Percentiles rank a stretch among this genome's conserved stretches.
Evolutionary conservation across 2,888 invertebrate species (phyloP).

Genomic region (Molorchus minor): DNA sequence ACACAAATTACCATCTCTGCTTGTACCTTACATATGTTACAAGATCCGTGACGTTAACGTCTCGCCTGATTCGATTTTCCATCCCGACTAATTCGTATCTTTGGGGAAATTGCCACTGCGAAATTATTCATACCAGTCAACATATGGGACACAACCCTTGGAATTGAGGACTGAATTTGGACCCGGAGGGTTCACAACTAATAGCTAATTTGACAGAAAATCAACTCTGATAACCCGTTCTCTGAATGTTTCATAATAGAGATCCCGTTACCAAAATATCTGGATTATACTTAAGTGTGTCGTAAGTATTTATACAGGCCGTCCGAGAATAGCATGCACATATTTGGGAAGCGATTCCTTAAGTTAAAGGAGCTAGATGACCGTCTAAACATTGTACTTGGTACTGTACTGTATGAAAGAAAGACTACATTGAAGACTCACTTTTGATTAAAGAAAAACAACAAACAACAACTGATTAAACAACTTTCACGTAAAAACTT

Average conservation of each 20-base stretch:
- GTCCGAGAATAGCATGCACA: neutral
- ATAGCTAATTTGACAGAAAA: constrained; percentile 4
- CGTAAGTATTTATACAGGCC: neutral
- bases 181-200: constrained; percentile 9
- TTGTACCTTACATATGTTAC: neutral
- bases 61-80: neutral
- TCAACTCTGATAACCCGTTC: neutral
- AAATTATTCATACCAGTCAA: constrained; percentile 14
- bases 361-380: neutral
- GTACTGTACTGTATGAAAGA: too few species aligned
- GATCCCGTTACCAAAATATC: neutral
- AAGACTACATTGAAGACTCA: too few species aligned
- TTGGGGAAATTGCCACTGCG: constrained; percentile 7
- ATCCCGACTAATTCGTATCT: constrained; percentile 5
- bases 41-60: neutral
- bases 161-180: constrained; percentile 5
- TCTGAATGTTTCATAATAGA: neutral
- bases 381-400: too few species aligned
- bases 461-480: too few species aligned
- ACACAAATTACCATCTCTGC: neutral
- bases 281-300: neutral
- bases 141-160: constrained; percentile 1
- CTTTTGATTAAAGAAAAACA: too few species aligned
- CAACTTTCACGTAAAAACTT: too few species aligned
- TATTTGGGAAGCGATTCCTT: neutral